Percentiles rank a stretch among this genome's conserved stretches.
Conservation (phyloP, 1,140 invertebrate genomes). For the Hycleus phaleratus region DNA sequence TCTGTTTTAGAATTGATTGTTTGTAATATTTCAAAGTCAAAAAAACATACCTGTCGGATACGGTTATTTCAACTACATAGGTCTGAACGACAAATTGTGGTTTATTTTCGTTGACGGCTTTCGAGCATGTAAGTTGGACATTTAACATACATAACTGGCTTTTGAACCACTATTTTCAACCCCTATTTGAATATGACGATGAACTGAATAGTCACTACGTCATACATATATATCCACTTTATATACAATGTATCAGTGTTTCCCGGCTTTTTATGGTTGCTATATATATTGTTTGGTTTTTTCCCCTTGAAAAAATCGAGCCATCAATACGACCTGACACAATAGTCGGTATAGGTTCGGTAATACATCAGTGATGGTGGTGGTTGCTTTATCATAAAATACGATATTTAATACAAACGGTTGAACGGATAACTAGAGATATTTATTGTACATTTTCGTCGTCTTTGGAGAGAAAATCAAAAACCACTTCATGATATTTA, state of each 20-base stretch:
- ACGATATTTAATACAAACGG: not conserved
- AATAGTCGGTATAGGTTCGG: not conserved
- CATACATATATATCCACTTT: not conserved
- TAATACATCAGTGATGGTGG: not conserved
- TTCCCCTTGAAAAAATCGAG: not conserved
- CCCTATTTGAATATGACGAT: conserved; percentile 3
- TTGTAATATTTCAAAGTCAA: too few relatives aligned
- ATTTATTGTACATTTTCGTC: not conserved
- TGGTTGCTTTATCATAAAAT: conserved; percentile 1
- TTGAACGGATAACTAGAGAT: not conserved
- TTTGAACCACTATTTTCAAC: conserved; percentile 2
- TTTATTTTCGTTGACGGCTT: conserved; percentile 7
- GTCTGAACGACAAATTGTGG: conserved; percentile 3
- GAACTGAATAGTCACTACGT: conserved; percentile 5
- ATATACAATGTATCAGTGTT: too few relatives aligned
- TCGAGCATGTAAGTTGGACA: conserved; percentile 12
- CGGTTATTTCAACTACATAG: too few relatives aligned
- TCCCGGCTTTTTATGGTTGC: not conserved
- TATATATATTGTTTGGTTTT: conserved; percentile 6
- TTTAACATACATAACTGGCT: conserved; percentile 4
- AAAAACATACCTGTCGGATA: too few relatives aligned
- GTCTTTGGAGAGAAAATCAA: conserved; percentile 5
- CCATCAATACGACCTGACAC: too few relatives aligned
- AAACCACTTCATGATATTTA: conserved; percentile 2
- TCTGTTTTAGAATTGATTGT: too few relatives aligned